Evolutionary conservation across 2,113 vertebrate species (phyloP).

Genomic region (Puma concolor): DNA sequence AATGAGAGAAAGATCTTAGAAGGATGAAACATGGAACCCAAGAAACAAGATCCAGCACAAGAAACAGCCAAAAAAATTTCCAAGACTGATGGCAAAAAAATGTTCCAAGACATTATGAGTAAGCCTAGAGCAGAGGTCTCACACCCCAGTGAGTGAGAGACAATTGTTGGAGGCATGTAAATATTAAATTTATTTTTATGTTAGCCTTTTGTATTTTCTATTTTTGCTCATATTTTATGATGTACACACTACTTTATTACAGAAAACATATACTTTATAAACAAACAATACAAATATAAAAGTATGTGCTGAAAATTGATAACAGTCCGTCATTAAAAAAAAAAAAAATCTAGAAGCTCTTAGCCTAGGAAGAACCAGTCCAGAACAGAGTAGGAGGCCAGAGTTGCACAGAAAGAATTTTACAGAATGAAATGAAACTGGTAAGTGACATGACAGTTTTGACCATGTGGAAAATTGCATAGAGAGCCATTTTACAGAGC

Average conservation of each 20-base stretch:
- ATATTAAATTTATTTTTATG: background rate
- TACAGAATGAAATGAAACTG: constrained; percentile 51
- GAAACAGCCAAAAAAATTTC: background rate
- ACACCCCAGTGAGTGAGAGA: background rate
- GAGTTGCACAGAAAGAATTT: background rate
- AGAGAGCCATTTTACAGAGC: constrained; percentile 32
- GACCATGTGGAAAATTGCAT: constrained; percentile 40
- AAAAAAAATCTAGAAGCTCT: background rate
- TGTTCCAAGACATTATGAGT: background rate
- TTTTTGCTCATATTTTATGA: constrained; percentile 19
- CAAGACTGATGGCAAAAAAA: background rate
- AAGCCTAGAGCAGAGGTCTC: background rate
- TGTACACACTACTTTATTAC: background rate
- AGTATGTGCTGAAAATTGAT: background rate
- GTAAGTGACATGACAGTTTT: constrained; percentile 40
- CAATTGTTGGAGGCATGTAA: background rate
- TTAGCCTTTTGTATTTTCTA: background rate
- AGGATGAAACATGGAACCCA: background rate
- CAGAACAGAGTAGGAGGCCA: background rate
- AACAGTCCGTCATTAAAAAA: background rate
- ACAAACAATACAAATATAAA: constrained; percentile 30
- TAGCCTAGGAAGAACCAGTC: background rate
- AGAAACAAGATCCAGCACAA: background rate
- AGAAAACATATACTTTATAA: constrained; percentile 41
- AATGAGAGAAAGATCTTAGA: background rate